Percentiles rank a stretch among this genome's conserved stretches.
Conservation (phyloP, 92 coral and sea anemone genomes). For the Plumapathes pennacea region DNA sequence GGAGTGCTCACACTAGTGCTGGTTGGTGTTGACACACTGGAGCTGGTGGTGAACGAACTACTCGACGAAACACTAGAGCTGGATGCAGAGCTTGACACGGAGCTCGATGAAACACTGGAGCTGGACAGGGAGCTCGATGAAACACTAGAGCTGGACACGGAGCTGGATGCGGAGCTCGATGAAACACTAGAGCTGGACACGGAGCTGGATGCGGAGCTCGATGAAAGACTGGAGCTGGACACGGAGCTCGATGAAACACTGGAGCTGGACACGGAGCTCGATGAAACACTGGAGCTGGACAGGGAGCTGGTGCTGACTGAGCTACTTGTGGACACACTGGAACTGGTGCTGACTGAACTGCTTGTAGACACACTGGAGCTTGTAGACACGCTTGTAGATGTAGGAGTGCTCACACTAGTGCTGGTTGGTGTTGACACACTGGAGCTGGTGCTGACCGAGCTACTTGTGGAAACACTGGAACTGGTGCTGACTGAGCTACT, state of each 20-base stretch:
- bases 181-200: constrained; percentile 11
- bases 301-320: constrained; percentile 8
- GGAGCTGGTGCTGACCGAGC: background rate
- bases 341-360: constrained; percentile 1
- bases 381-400: constrained; percentile 22
- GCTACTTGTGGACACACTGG: constrained; percentile 7
- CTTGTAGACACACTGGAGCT: background rate
- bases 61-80: background rate
- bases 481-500: background rate
- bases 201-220: background rate
- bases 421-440: background rate
- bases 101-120: constrained; percentile 4
- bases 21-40: constrained; percentile 12
- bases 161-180: constrained; percentile 7
- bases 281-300: constrained; percentile 1
- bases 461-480: background rate
- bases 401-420: constrained; percentile 10
- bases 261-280: background rate
- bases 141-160: constrained; percentile 4
- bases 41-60: constrained; percentile 5
- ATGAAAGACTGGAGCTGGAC: constrained; percentile 2
- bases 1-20: constrained; percentile 9
- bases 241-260: constrained; percentile 2
- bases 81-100: background rate
- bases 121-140: constrained; percentile 1